Percentiles rank a stretch among this genome's conserved stretches.
Conservation (phyloP, 2,888 invertebrate genomes). For the Arctia plantaginis region DNA sequence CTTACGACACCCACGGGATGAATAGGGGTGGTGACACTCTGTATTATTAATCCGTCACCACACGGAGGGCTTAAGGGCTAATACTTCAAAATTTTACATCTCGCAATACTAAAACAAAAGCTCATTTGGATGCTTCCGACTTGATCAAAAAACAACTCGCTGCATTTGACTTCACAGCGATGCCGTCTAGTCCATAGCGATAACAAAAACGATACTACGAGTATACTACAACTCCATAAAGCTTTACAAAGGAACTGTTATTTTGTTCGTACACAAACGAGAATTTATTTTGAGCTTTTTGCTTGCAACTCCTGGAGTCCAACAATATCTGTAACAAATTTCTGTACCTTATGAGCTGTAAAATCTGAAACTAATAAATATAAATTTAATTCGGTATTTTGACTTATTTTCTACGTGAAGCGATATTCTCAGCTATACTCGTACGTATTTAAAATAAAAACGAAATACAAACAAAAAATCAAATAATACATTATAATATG, state of each 20-base stretch:
- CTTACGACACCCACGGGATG: too few relatives aligned
- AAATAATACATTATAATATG: too few relatives aligned
- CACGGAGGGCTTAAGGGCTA: too few relatives aligned
- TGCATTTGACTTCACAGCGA: not conserved
- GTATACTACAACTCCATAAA: not conserved
- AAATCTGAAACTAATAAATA: not conserved
- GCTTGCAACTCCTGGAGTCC: not conserved
- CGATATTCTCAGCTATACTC: too few relatives aligned
- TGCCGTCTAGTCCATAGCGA: not conserved
- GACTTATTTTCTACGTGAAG: not conserved
- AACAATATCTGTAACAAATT: not conserved
- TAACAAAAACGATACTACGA: conserved; percentile 5
- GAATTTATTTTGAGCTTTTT: not conserved
- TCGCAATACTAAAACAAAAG: not conserved
- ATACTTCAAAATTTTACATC: not conserved
- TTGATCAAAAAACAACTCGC: not conserved
- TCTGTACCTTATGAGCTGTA: not conserved
- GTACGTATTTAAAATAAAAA: too few relatives aligned
- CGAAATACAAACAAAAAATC: too few relatives aligned
- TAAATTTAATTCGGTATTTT: not conserved
- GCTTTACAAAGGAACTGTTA: not conserved
- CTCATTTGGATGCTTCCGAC: not conserved
- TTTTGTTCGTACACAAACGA: not conserved
- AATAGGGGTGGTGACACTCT: too few relatives aligned
- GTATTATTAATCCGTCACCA: too few relatives aligned